Percentiles rank a stretch among this genome's conserved stretches.
These are phyloP conservation scores for Dicrostonyx torquatus DNA, from an alignment of 2,797 vertebrate genomes.

Conservation along the genomic window DNA sequence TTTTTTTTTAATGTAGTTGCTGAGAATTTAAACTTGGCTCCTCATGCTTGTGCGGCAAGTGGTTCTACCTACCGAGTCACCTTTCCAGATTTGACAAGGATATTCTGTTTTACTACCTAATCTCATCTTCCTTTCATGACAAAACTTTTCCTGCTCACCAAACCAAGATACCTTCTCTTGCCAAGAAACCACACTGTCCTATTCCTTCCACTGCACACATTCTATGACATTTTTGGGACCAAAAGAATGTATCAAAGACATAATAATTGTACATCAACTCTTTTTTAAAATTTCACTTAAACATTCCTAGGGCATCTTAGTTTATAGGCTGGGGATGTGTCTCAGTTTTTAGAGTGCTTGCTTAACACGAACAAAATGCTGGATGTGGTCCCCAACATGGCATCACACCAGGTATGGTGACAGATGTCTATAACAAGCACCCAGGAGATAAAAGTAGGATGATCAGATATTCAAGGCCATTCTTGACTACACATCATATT, in stretches of 20 bases:
- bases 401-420: background rate
- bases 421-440: background rate
- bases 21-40: background rate
- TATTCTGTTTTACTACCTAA: background rate
- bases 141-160: background rate
- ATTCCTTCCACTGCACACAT: background rate
- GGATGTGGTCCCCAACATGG: background rate
- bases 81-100: background rate
- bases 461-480: background rate
- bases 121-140: background rate
- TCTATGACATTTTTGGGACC: too few relatives aligned
- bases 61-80: background rate
- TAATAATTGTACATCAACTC: background rate
- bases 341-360: background rate
- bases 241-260: background rate
- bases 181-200: background rate
- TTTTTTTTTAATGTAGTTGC: background rate
- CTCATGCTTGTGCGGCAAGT: background rate
- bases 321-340: background rate
- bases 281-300: background rate
- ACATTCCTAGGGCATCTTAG: background rate
- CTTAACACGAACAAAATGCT: background rate
- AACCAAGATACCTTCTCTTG: background rate
- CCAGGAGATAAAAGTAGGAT: background rate
- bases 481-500: background rate